Evolutionary conservation across 2,888 invertebrate genomes (phyloP).

Genomic region (Thalpophila matura): DNA sequence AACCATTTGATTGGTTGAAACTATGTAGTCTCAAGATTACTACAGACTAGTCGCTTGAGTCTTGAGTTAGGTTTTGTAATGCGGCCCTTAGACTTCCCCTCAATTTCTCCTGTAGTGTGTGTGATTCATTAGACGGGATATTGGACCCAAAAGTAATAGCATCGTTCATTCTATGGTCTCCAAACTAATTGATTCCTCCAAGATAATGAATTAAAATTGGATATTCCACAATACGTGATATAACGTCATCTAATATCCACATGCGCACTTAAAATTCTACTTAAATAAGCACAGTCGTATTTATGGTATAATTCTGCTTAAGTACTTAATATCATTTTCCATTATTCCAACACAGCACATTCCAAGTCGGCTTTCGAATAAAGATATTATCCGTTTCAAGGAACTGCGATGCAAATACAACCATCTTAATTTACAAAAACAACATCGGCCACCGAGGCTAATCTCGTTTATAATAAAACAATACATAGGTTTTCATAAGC

Average conservation of each 20-base stretch:
- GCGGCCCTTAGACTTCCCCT: too few relatives aligned
- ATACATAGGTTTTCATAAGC: constrained; percentile 71
- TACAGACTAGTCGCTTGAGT: too few relatives aligned
- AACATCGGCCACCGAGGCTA: constrained; percentile 63
- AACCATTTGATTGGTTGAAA: too few relatives aligned
- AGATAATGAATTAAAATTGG: too few relatives aligned
- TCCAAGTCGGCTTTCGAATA: constrained; percentile 38
- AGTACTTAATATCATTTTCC: constrained; percentile 6
- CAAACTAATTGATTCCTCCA: too few relatives aligned
- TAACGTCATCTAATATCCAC: background rate
- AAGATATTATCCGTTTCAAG: constrained; percentile 53
- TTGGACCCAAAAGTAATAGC: too few relatives aligned
- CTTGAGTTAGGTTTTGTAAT: too few relatives aligned
- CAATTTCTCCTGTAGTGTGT: too few relatives aligned
- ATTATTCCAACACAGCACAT: constrained; percentile 33
- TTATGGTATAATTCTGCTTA: constrained; percentile 1
- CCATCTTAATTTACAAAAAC: constrained; percentile 75
- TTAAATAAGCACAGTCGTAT: background rate
- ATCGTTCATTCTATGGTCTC: too few relatives aligned
- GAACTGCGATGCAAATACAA: constrained; percentile 61
- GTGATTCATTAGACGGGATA: too few relatives aligned
- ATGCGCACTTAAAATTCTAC: background rate
- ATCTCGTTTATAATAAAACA: constrained; percentile 77
- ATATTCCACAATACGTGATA: too few relatives aligned
- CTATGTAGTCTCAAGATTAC: too few relatives aligned